These are phyloP conservation scores for Nematopogon swammerdamellus DNA, from an alignment of 2,888 invertebrate genomes.

Conservation along the genomic window DNA sequence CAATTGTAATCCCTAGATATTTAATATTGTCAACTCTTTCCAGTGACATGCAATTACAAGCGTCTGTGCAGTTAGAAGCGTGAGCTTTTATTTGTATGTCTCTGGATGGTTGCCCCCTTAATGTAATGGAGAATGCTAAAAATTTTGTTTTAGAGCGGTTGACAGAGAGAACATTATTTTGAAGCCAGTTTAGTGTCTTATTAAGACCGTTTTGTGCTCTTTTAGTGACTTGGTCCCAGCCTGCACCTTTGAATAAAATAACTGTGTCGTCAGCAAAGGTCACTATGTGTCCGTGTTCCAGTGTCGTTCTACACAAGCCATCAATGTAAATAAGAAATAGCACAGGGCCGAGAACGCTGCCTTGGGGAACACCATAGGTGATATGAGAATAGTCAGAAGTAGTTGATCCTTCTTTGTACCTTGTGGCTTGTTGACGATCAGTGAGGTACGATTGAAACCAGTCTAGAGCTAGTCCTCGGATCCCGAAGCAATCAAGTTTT, in stretches of 20 bases:
- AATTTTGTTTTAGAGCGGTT: not conserved
- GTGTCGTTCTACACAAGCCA: not conserved
- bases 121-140: not conserved
- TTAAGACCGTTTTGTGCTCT: not conserved
- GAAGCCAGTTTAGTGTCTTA: not conserved
- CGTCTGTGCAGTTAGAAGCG: too few species aligned
- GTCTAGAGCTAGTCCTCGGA: not conserved
- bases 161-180: not conserved
- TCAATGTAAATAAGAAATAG: conserved; percentile 2
- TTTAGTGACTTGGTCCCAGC: not conserved
- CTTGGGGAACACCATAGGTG: not conserved
- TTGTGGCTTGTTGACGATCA: not conserved
- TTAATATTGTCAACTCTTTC: not conserved
- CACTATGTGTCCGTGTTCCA: not conserved
- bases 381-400: not conserved
- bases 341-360: not conserved
- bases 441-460: conserved; percentile 1
- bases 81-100: not conserved
- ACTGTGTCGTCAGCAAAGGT: conserved; percentile 1
- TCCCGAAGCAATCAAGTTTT: not conserved
- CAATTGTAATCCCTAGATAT: conserved; percentile 1
- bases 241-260: not conserved
- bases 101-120: not conserved
- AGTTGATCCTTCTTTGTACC: not conserved
- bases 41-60: not conserved